phyloP scores from a whole-genome alignment of 2,113 vertebrate species.

The Kryptolebias marmoratus region DNA sequence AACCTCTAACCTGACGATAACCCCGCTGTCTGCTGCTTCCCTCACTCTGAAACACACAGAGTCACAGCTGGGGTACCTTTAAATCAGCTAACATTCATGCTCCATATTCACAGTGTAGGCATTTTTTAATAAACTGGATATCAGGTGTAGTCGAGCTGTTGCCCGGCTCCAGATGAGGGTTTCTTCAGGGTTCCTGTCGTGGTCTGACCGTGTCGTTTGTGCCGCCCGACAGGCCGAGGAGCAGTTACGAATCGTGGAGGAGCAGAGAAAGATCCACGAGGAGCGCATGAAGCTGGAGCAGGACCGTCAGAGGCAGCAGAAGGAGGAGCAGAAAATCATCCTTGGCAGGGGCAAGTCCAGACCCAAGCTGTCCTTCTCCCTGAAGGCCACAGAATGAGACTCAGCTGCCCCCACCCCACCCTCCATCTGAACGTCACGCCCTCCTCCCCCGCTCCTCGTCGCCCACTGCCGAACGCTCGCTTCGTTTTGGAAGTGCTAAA shows the following conservation, averaged over 20 bases:
- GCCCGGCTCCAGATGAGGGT: too few species aligned
- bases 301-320: constrained; percentile 98
- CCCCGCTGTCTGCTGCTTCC: too few species aligned
- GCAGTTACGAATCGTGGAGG: constrained; percentile 99
- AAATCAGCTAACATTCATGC: too few species aligned
- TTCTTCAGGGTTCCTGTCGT: too few species aligned
- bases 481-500: constrained; percentile 95
- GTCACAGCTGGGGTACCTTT: too few species aligned
- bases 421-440: constrained; percentile 13
- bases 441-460: constrained; percentile 64
- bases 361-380: constrained; percentile 96
- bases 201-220: constrained; percentile 17
- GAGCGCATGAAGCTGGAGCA: constrained; percentile 99
- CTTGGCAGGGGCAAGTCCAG: constrained; percentile 98
- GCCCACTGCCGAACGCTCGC: constrained; percentile 88
- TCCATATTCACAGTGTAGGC: too few species aligned
- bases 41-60: too few species aligned
- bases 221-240: constrained; percentile 90
- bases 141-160: too few species aligned
- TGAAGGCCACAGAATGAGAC: constrained; percentile 94
- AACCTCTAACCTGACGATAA: too few species aligned
- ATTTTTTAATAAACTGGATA: too few species aligned
- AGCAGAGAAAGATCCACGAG: constrained; percentile 99
- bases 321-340: constrained; percentile 99
- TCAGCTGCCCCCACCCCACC: constrained; percentile 15